These are phyloP conservation scores for Drosophila suboccidentalis DNA, from an alignment of 2,888 invertebrate species.

Conservation along the genomic window DNA sequence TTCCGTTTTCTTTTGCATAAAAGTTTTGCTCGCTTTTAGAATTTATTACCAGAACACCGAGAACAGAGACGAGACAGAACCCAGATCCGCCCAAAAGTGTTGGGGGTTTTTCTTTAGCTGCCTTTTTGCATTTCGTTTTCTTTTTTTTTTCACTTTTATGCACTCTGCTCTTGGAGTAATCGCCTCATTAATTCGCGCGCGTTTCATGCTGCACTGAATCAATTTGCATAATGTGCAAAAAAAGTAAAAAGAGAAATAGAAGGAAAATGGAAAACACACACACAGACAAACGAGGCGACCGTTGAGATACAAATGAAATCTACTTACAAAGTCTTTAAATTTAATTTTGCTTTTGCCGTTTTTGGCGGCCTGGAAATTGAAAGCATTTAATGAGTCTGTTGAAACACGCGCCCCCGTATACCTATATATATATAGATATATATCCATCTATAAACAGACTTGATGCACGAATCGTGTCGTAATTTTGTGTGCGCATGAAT, in stretches of 20 bases:
- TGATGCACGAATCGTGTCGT: conserved; percentile 51
- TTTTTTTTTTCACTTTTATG: conserved; percentile 37
- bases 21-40: conserved; percentile 62
- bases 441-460: conserved; percentile 43
- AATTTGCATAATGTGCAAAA: conserved; percentile 81
- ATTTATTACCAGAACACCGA: conserved; percentile 54
- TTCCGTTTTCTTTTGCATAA: conserved; percentile 80
- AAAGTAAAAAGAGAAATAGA: conserved; percentile 30
- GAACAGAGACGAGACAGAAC: neutral
- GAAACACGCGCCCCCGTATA: conserved; percentile 52
- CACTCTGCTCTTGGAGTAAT: conserved; percentile 69
- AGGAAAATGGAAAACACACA: conserved; percentile 25
- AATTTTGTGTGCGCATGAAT: conserved; percentile 59
- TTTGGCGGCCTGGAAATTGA: conserved; percentile 50
- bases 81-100: conserved; percentile 15
- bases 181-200: conserved; percentile 82
- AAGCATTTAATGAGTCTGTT: conserved; percentile 74
- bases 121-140: conserved; percentile 28
- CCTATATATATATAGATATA: conserved; percentile 2
- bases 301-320: conserved; percentile 56
- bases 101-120: conserved; percentile 16
- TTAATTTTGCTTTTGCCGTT: conserved; percentile 60
- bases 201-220: conserved; percentile 79
- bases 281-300: conserved; percentile 22
- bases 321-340: conserved; percentile 79